Conservation (phyloP, 2,888 invertebrate species). For the Andrena bicolor region DNA sequence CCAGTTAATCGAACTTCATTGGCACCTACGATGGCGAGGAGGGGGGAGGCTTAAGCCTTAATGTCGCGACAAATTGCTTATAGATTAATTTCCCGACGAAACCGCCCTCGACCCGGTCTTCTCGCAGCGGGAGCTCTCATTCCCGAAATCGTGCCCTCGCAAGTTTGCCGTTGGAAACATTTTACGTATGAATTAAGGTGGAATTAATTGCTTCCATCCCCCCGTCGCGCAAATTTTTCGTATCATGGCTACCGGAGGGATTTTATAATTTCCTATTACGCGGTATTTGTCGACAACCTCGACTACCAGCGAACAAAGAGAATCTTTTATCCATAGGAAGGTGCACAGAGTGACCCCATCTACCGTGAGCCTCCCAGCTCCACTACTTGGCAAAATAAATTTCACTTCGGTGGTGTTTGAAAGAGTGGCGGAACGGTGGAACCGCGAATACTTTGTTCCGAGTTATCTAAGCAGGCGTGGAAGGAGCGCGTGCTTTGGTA, state of each 20-base stretch:
- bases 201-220: too few relatives aligned
- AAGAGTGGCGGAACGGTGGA: not conserved
- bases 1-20: constrained; percentile 69
- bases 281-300: not conserved
- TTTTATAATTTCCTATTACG: not conserved
- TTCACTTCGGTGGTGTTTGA: not conserved
- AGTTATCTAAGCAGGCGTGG: not conserved
- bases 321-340: not conserved
- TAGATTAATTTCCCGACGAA: constrained; percentile 59
- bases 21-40: constrained; percentile 36
- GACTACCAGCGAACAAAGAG: not conserved
- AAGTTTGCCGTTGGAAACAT: too few relatives aligned
- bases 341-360: not conserved
- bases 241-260: too few relatives aligned
- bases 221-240: too few relatives aligned
- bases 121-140: not conserved
- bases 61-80: constrained; percentile 66
- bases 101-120: constrained; percentile 30
- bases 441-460: not conserved
- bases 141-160: not conserved
- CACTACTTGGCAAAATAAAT: not conserved
- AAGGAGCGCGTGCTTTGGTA: not conserved
- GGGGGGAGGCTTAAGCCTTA: constrained; percentile 37
- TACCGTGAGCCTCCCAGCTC: not conserved
- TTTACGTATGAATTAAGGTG: too few relatives aligned